These are phyloP conservation scores for Antechinus flavipes DNA, from an alignment of 2,113 vertebrate genomes.

Conservation along the genomic window DNA sequence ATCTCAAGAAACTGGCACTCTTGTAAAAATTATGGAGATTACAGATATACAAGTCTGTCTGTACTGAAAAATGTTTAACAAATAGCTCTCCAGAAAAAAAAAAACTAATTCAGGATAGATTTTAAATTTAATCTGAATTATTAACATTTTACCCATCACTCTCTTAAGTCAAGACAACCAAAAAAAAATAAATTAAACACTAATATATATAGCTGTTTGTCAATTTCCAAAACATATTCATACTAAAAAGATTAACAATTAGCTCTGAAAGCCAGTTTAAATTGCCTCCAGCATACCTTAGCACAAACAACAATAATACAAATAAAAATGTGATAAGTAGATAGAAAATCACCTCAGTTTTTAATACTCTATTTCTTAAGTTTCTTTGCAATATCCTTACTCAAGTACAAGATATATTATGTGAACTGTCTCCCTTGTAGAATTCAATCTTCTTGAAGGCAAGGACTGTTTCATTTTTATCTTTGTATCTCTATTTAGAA, in stretches of 20 bases:
- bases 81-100: not conserved
- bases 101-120: not conserved
- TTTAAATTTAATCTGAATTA: not conserved
- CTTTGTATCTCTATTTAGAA: not conserved
- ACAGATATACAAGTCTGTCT: not conserved
- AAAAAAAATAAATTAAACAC: not conserved
- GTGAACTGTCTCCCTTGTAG: not conserved
- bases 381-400: not conserved
- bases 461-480: not conserved
- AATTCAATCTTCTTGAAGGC: not conserved
- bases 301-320: not conserved
- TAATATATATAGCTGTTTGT: not conserved
- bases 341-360: not conserved
- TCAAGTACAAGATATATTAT: not conserved
- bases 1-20: not conserved
- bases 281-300: not conserved
- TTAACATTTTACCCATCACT: not conserved
- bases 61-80: not conserved
- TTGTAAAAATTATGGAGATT: not conserved
- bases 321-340: not conserved
- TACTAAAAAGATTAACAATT: not conserved
- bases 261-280: not conserved
- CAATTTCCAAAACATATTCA: not conserved
- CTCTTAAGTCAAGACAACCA: not conserved
- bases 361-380: not conserved